Conservation (phyloP, 2,113 vertebrate genomes). For the Orientallactaga bullata region DNA sequence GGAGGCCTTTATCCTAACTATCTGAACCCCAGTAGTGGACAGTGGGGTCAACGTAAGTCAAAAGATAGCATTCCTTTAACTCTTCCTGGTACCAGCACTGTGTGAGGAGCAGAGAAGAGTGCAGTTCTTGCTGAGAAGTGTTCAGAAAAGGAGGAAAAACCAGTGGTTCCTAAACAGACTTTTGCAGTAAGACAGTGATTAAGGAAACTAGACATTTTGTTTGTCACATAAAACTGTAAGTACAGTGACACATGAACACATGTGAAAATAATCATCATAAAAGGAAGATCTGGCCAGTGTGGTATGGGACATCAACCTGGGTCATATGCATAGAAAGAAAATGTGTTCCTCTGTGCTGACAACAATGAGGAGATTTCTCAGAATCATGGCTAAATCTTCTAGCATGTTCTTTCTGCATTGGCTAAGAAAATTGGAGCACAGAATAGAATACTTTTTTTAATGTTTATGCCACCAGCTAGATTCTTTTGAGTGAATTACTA, state of each 20-base stretch:
- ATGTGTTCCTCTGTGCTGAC: neutral
- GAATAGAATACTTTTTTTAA: neutral
- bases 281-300: neutral
- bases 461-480: conserved; percentile 1
- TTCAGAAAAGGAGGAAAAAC: neutral
- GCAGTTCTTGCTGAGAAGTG: neutral
- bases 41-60: conserved; percentile 99
- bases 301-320: neutral
- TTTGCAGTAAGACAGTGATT: neutral
- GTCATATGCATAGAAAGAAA: neutral
- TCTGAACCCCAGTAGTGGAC: conserved; percentile 98
- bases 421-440: neutral
- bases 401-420: neutral
- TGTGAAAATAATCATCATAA: neutral
- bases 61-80: neutral
- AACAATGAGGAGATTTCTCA: neutral
- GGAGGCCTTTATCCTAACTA: conserved; percentile 99
- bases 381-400: neutral
- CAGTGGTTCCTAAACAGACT: neutral
- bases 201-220: neutral
- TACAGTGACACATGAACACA: neutral
- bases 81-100: neutral
- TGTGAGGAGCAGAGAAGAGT: neutral
- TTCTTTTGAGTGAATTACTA: neutral
- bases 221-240: neutral